Evolutionary conservation across 2,113 vertebrate genomes (phyloP), one percentile per base, ranked within the genome.

Genomic region (Grus americana): DNA sequence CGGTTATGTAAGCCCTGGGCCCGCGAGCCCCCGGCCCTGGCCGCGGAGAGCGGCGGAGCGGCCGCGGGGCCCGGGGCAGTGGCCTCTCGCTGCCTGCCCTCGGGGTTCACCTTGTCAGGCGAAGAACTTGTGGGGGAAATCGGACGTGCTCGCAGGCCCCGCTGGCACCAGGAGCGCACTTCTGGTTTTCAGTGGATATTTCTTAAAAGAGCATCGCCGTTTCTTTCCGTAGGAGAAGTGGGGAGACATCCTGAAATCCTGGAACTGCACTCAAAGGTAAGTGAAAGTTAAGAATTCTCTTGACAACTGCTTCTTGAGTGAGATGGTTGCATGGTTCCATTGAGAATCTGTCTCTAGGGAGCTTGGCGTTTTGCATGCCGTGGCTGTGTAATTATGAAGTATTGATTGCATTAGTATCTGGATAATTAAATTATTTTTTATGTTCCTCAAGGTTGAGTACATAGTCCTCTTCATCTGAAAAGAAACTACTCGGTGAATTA

Each of bases 241-340:
- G 57, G 65, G 79, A 83, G 46, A 13, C 42, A 5, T 32, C 55
- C 71, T 42, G 76, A 62, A 16, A 46, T 75, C 87, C 59, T 68
- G 78, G 82, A 83, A 67, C 32, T 54, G 46, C 50, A 10, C 16
- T 47, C 63, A 42, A 50, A 95, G 95, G 91, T 97, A 26, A 92
- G 68, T 26, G 42, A 22, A 75, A 67, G 68, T 68, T 93, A 23
- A 49, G 74, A 88, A 19, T 76, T 92, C 36, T 63, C 15, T 21
- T 36, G 79, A 7, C 15, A 22, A 4, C 38, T 24, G 46, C 34
- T 23, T n/a, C 22, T 46, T 7, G 40, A 42, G 24, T 9, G 89
- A 55, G 54, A 2, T 27, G 54, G 36, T 23, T 63, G 4, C 52
- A 86, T 20, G 62, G 8, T 70, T 88, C 66, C 30, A 0, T 55